Conservation (phyloP, 2,888 invertebrate genomes). For the Lasioglossum figueresi region DNA sequence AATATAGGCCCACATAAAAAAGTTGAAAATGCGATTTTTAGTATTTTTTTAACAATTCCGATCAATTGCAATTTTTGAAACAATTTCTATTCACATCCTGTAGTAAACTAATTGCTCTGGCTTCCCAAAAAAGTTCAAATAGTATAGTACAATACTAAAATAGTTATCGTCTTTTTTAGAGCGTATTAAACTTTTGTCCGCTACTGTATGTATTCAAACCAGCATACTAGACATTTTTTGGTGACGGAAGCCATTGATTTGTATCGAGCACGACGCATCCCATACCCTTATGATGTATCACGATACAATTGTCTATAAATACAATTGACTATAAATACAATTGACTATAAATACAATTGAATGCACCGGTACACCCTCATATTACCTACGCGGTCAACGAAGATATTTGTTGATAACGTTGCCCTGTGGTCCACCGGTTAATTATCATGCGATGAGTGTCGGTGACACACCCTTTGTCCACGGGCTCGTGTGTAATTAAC, state of each 20-base stretch:
- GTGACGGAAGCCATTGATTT: neutral
- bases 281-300: neutral
- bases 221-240: neutral
- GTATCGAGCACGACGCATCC: neutral
- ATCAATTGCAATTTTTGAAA: too few species aligned
- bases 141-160: too few species aligned
- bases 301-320: neutral
- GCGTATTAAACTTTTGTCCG: too few species aligned
- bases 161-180: too few species aligned
- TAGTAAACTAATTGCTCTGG: too few species aligned
- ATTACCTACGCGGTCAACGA: neutral
- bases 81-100: too few species aligned
- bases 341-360: neutral
- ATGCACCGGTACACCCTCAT: neutral
- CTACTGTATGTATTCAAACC: too few species aligned
- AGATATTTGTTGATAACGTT: slow-evolving; percentile 10
- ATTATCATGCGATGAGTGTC: slow-evolving; percentile 44
- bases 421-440: slow-evolving; percentile 9
- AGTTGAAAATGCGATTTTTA: too few species aligned
- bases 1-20: too few species aligned
- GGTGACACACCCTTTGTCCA: slow-evolving; percentile 22
- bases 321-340: neutral
- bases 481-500: slow-evolving; percentile 34
- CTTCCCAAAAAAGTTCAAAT: too few species aligned
- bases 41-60: too few species aligned